Evolutionary conservation across 2,113 vertebrate genomes (phyloP).

Genomic region (Amblyornis subalaris): DNA sequence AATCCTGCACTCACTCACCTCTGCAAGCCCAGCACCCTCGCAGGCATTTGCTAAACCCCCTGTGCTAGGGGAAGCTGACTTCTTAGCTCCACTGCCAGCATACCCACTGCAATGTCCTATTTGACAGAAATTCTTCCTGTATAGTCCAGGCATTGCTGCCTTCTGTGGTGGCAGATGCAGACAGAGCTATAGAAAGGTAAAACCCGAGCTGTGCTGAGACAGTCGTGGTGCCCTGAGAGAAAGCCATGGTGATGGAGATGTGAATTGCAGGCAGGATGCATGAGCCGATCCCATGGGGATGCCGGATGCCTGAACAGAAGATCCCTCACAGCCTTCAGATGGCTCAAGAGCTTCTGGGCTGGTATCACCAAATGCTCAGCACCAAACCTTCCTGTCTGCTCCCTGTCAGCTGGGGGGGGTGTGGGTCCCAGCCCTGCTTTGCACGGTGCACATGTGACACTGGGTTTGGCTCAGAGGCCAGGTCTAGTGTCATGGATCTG

Average conservation of each 20-base stretch:
- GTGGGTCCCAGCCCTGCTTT: not conserved
- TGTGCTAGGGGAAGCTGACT: not conserved
- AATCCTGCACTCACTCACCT: rapidly evolving
- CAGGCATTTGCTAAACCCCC: not conserved
- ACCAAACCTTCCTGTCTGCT: not conserved
- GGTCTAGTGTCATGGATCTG: not conserved
- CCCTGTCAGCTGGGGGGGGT: not conserved
- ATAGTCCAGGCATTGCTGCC: not conserved
- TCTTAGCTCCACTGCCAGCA: not conserved
- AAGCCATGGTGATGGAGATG: not conserved
- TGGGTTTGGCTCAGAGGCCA: rapidly evolving
- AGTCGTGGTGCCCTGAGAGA: not conserved
- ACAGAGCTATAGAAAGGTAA: not conserved
- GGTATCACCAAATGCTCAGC: not conserved
- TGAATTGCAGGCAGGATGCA: not conserved
- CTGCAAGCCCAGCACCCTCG: not conserved
- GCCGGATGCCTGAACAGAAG: not conserved
- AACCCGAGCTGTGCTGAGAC: not conserved
- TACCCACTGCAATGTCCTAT: not conserved
- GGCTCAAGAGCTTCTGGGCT: not conserved
- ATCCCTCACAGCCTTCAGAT: not conserved
- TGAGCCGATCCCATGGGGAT: not conserved
- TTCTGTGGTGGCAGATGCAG: not conserved
- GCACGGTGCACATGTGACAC: rapidly evolving
- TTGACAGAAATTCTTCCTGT: not conserved